Percentiles rank a stretch among this genome's conserved stretches.
Evolutionary conservation across 2,113 vertebrate genomes (phyloP).

Genomic region (Gadus chalcogrammus): DNA sequence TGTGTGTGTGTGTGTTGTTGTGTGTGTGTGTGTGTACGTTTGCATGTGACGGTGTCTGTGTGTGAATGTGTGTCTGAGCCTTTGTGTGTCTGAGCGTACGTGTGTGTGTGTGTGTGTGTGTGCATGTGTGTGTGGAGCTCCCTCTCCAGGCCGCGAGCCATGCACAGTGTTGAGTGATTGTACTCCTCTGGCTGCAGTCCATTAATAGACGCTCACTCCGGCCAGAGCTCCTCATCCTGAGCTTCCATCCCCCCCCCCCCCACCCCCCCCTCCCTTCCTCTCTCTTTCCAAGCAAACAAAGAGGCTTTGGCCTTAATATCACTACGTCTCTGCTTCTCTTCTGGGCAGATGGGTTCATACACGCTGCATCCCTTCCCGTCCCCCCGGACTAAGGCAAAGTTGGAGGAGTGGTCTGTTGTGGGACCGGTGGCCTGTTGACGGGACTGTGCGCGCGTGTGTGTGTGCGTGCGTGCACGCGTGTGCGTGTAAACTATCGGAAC

Average conservation of each 20-base stretch:
- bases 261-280: background rate
- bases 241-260: background rate
- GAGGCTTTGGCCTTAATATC: constrained; percentile 48
- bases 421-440: constrained; percentile 5
- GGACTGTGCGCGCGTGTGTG: no score
- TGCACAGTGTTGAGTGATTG: constrained; percentile 31
- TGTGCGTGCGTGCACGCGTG: constrained; percentile 26
- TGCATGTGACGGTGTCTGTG: no score
- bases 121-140: constrained; percentile 11
- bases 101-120: no score
- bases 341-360: constrained; percentile 56
- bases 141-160: constrained; percentile 32
- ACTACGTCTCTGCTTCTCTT: constrained; percentile 43
- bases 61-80: no score
- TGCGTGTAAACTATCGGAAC: constrained; percentile 13
- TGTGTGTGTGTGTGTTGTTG: background rate
- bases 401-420: constrained; percentile 47
- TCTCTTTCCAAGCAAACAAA: constrained; percentile 47
- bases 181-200: constrained; percentile 47
- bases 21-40: no score
- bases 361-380: constrained; percentile 6
- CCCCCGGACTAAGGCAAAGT: constrained; percentile 44
- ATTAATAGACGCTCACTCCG: constrained; percentile 48
- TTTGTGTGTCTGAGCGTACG: no score
- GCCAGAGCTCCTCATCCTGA: constrained; percentile 37